Conservation (phyloP, 2,113 vertebrate species). For the Ceyx margarethae region DNA sequence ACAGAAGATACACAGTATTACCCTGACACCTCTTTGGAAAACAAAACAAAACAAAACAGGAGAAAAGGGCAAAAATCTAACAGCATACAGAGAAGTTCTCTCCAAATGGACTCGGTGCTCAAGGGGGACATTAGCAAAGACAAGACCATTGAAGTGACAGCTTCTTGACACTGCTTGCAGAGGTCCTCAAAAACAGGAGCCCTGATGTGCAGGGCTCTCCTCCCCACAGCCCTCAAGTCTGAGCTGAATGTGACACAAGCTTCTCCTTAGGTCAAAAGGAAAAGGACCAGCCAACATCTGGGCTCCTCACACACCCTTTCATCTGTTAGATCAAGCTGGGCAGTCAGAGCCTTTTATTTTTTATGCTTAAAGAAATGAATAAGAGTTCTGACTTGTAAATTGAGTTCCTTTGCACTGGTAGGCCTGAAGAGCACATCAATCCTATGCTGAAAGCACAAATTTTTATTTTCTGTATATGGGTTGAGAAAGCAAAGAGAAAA, state of each 20-base stretch:
- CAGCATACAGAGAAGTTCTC: background rate
- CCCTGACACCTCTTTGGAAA: background rate
- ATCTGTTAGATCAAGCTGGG: background rate
- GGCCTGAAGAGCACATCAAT: background rate
- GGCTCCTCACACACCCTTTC: background rate
- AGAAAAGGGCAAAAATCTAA: background rate
- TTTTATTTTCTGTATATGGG: background rate
- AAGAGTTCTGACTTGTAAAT: background rate
- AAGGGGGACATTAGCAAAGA: background rate
- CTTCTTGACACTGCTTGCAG: background rate
- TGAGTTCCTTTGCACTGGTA: background rate
- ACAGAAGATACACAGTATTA: background rate
- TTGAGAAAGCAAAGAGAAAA: background rate
- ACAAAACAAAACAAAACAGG: background rate
- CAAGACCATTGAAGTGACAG: background rate
- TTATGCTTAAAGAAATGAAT: background rate
- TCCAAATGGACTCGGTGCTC: background rate
- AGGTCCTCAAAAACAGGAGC: background rate
- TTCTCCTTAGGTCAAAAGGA: background rate
- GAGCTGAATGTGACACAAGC: background rate
- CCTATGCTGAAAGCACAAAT: background rate
- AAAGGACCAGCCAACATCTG: background rate
- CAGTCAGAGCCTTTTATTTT: background rate
- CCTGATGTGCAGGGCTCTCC: background rate
- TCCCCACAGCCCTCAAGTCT: background rate